phyloP scores from a whole-genome alignment of 2,888 invertebrate genomes.

The Sinopyrophorus schimmeli region DNA sequence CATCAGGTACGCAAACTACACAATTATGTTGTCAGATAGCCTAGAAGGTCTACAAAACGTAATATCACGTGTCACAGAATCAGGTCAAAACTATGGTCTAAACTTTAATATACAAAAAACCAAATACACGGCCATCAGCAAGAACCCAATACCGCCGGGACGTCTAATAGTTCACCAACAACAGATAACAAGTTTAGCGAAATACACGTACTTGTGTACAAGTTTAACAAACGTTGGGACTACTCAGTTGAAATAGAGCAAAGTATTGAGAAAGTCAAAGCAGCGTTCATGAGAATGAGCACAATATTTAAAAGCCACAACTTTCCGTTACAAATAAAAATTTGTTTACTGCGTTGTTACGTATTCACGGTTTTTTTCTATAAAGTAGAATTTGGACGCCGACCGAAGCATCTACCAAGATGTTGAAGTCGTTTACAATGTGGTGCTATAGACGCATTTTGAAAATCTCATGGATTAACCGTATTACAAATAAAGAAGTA shows the following conservation, averaged over 20 bases:
- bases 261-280: too few species aligned
- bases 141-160: neutral
- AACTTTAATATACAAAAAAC: too few species aligned
- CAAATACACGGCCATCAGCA: neutral
- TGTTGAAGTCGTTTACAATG: too few species aligned
- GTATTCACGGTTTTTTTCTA: constrained; percentile 3
- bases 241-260: too few species aligned
- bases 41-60: neutral
- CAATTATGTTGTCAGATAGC: neutral
- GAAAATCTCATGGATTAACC: constrained; percentile 5
- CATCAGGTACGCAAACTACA: too few species aligned
- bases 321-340: constrained; percentile 1
- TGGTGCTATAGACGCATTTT: neutral
- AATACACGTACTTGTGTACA: too few species aligned
- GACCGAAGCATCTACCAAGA: constrained; percentile 4
- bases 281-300: too few species aligned
- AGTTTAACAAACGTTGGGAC: too few species aligned
- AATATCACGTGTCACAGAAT: neutral
- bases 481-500: neutral
- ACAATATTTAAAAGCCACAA: constrained; percentile 1
- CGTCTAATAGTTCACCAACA: too few species aligned
- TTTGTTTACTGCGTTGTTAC: constrained; percentile 1
- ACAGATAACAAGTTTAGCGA: too few species aligned
- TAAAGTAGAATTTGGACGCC: constrained; percentile 1
- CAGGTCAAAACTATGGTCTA: neutral